Evolutionary conservation across 2,888 invertebrate genomes (phyloP).

Genomic region (Lobophora halterata): DNA sequence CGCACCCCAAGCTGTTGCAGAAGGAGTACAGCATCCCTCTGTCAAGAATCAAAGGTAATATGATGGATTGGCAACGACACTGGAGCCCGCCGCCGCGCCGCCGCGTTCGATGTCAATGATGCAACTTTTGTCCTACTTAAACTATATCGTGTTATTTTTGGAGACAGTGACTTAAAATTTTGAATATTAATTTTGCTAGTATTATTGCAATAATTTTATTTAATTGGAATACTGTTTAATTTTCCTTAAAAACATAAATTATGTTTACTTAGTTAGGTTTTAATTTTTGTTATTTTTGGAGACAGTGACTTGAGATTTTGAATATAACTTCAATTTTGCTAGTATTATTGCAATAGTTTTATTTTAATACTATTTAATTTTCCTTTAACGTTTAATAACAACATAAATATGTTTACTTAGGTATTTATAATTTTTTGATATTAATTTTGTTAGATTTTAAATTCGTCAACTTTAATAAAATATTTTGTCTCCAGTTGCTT

Average conservation of each 20-base stretch:
- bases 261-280: too few relatives aligned
- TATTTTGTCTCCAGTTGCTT: slow-evolving; percentile 46
- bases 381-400: too few relatives aligned
- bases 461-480: background rate
- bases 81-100: background rate
- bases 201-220: too few relatives aligned
- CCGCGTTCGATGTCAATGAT: slow-evolving; percentile 13
- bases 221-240: too few relatives aligned
- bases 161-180: slow-evolving; percentile 5
- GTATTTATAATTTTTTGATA: background rate
- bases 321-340: too few relatives aligned
- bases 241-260: too few relatives aligned
- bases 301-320: slow-evolving; percentile 4
- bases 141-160: slow-evolving; percentile 6
- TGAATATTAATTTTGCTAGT: background rate
- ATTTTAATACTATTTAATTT: too few relatives aligned
- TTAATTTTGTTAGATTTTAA: background rate
- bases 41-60: slow-evolving; percentile 37
- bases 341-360: too few relatives aligned
- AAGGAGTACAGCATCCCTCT: slow-evolving; percentile 37
- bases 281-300: slow-evolving; percentile 5
- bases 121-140: slow-evolving; percentile 20
- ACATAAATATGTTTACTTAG: too few relatives aligned
- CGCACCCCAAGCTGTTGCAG: slow-evolving; percentile 62
- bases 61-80: slow-evolving; percentile 8